These are phyloP conservation scores for Tethya wilhelma DNA, from an alignment of 37 sponge, comb jelly and placozoan species.

Conservation along the genomic window DNA sequence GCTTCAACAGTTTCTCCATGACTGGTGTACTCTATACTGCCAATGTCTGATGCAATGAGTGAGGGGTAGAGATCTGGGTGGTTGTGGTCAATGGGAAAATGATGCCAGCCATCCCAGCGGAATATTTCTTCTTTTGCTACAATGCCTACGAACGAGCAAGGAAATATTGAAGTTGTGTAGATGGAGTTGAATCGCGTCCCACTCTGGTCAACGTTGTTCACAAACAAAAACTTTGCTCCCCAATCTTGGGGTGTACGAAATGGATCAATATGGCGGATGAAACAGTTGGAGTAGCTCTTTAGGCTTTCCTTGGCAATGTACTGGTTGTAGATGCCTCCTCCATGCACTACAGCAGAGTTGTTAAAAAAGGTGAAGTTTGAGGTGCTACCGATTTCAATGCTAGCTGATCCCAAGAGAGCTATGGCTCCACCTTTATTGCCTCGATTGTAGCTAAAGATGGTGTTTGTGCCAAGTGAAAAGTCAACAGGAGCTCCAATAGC, in stretches of 20 bases:
- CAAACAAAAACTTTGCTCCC: slow-evolving; percentile 2
- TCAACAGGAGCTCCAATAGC: slow-evolving; percentile 25
- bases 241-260: slow-evolving; percentile 8
- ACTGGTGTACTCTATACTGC: not conserved
- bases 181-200: slow-evolving; percentile 41
- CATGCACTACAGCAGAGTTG: slow-evolving; percentile 32
- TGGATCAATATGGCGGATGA: slow-evolving; percentile 38
- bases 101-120: slow-evolving; percentile 17
- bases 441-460: slow-evolving; percentile 8
- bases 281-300: slow-evolving; percentile 35
- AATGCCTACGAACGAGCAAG: slow-evolving; percentile 38
- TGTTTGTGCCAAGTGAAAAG: not conserved
- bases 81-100: not conserved
- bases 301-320: slow-evolving; percentile 20
- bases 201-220: slow-evolving; percentile 17
- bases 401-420: slow-evolving; percentile 31
- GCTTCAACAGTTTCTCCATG: not conserved
- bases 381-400: not conserved
- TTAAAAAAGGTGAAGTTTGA: slow-evolving; percentile 36
- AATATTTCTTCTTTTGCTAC: not conserved
- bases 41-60: not conserved
- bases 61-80: not conserved
- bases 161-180: slow-evolving; percentile 48
- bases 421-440: slow-evolving; percentile 62
- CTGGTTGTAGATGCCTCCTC: slow-evolving; percentile 61